Evolutionary conservation across 2,888 invertebrate genomes (phyloP), one percentile per base, ranked within the genome.

Genomic region (Odontomyia ornata): DNA sequence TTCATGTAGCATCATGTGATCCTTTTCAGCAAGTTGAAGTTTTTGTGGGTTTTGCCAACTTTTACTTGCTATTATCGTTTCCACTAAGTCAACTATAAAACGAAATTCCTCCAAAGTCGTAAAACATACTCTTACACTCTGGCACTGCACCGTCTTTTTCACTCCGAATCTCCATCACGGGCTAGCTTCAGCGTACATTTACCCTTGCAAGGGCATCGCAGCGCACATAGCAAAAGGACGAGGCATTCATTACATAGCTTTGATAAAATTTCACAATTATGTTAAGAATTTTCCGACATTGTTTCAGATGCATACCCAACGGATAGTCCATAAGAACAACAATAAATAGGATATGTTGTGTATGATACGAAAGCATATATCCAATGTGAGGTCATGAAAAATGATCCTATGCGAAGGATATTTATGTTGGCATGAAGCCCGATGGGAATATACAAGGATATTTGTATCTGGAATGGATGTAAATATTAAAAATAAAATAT

Each of bases 251-350:
- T 46, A 11, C 69, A 5, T 43, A 13, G 25, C 46, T 69, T 69
- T 46, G 28, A 23, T 46, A 69, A 25, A 69, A 69, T 25, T 69
- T 46, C 47, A 18, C 69, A 46, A 69, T 47, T 46, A 69, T 47
- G 69, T 47, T 46, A 69, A 47, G 69, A 69, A 69, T 69, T 46
- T 69, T 47, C 47, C 46, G 47, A 69, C 69, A 47, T 69, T 69
- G 69, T 69, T 69, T 69, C 69, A 43, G 46, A 47, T 25, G 9
- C 23, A n/a, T 36, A 65, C 5, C 23, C 52, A 4, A 52, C 15
- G n/a, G 18, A 52, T 52, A 15, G 52, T 18, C 52, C 52, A 52
- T 9, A 52, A 52, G 18, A 15, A 52, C 52, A 52, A 52, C 52
- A 52, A 60, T 23, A 23, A 7, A 7, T 60, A 23, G 2, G 21